phyloP scores from a whole-genome alignment of 2,888 invertebrate species.

The Drosophila prostipennis region DNA sequence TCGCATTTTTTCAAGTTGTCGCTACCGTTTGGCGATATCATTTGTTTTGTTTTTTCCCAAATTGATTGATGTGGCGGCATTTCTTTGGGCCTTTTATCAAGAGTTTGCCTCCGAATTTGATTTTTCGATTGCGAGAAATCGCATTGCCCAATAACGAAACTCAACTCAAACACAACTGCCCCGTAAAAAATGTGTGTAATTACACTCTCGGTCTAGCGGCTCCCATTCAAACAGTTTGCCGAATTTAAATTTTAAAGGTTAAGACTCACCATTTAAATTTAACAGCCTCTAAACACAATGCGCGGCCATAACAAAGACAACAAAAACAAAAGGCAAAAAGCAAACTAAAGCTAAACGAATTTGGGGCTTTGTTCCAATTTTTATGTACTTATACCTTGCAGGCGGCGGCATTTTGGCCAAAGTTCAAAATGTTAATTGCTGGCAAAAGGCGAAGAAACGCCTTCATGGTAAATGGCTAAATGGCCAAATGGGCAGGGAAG shows the following conservation, averaged over 20 bases:
- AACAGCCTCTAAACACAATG: conserved; percentile 59
- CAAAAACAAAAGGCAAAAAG: conserved; percentile 28
- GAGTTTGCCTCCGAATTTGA: conserved; percentile 30
- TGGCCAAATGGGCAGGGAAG: not conserved
- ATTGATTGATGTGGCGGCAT: conserved; percentile 49
- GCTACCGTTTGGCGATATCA: conserved; percentile 61
- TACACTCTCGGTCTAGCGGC: conserved; percentile 34
- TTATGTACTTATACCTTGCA: conserved; percentile 22
- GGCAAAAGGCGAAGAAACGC: conserved; percentile 34
- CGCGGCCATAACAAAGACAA: conserved; percentile 31
- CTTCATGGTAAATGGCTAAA: conserved; percentile 35
- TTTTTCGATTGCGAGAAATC: conserved; percentile 36
- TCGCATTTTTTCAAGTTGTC: conserved; percentile 47
- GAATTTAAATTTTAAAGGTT: conserved; percentile 73
- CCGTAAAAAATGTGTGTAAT: conserved; percentile 28
- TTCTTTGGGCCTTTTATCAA: conserved; percentile 47
- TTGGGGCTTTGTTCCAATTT: conserved; percentile 71
- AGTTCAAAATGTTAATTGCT: conserved; percentile 64
- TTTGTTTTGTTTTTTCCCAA: conserved; percentile 43
- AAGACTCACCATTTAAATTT: conserved; percentile 71
- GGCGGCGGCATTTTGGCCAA: conserved; percentile 42
- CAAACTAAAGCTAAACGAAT: conserved; percentile 39
- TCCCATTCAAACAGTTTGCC: conserved; percentile 53
- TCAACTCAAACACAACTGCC: conserved; percentile 10
- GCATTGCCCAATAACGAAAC: conserved; percentile 22